Conservation (phyloP, 2,113 vertebrate species). For the Mobula hypostoma region DNA sequence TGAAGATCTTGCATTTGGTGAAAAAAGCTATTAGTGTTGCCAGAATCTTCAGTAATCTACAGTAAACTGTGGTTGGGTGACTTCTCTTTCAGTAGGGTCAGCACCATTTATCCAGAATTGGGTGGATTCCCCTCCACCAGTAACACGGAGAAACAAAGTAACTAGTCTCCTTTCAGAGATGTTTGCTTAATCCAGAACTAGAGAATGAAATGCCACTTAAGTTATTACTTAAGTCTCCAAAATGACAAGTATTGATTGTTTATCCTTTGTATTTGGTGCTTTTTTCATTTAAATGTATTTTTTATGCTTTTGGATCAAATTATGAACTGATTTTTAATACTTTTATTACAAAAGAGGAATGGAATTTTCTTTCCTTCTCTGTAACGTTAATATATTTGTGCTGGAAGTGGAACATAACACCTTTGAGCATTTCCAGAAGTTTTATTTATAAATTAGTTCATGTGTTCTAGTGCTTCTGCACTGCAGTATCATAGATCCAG, state of each 20-base stretch:
- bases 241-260: slow-evolving; percentile 1
- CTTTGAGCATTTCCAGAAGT: not conserved
- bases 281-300: not conserved
- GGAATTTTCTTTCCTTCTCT: not conserved
- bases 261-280: not conserved
- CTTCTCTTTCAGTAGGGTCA: not conserved
- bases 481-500: not conserved
- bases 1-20: not conserved
- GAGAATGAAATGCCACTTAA: not conserved
- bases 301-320: not conserved
- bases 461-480: not conserved
- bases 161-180: not conserved
- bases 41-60: not conserved
- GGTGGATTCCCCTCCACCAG: not conserved
- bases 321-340: not conserved
- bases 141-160: not conserved
- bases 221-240: not conserved
- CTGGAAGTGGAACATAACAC: not conserved
- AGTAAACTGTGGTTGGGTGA: not conserved
- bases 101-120: not conserved
- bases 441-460: not conserved
- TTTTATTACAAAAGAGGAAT: slow-evolving; percentile 1
- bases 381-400: too few species aligned
- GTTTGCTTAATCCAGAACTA: not conserved
- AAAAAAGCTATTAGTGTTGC: not conserved